A percentile compares a stretch with the other conserved stretches of the same genome.
Conservation (phyloP, 2,888 invertebrate genomes). For the Lepidochrysops patricia region DNA sequence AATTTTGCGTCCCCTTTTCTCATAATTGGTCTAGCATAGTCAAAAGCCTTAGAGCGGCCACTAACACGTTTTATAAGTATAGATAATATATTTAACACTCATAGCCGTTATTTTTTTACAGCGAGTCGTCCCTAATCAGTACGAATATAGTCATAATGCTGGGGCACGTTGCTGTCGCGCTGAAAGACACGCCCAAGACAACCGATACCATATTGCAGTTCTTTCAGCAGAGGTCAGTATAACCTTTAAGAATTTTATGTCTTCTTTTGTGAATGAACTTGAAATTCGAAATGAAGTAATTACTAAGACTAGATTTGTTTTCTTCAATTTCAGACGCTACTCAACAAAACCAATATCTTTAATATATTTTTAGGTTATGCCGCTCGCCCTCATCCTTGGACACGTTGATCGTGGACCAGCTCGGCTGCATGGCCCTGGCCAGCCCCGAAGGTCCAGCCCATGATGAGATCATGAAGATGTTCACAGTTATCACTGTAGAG, state of each 20-base stretch:
- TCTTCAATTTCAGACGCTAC: too few relatives aligned
- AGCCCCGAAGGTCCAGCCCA: conserved; percentile 89
- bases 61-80: neutral
- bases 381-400: conserved; percentile 94
- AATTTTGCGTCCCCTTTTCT: neutral
- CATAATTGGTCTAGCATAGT: neutral
- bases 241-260: too few relatives aligned
- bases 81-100: too few relatives aligned
- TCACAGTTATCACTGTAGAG: conserved; percentile 95
- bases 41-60: neutral
- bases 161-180: conserved; percentile 95
- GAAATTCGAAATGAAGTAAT: too few relatives aligned
- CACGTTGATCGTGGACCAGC: conserved; percentile 95
- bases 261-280: too few relatives aligned
- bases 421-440: conserved; percentile 98
- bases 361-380: conserved; percentile 77
- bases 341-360: neutral
- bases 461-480: conserved; percentile 98
- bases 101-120: conserved; percentile 44
- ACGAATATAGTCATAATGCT: conserved; percentile 98
- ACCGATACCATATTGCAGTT: conserved; percentile 97
- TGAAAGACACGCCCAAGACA: conserved; percentile 94
- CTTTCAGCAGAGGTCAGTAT: conserved; percentile 85
- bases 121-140: conserved; percentile 93
- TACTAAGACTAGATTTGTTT: too few relatives aligned